Evolutionary conservation across 2,113 vertebrate species (phyloP), one percentile per base, ranked within the genome.

Genomic region (Bubo scandiacus): DNA sequence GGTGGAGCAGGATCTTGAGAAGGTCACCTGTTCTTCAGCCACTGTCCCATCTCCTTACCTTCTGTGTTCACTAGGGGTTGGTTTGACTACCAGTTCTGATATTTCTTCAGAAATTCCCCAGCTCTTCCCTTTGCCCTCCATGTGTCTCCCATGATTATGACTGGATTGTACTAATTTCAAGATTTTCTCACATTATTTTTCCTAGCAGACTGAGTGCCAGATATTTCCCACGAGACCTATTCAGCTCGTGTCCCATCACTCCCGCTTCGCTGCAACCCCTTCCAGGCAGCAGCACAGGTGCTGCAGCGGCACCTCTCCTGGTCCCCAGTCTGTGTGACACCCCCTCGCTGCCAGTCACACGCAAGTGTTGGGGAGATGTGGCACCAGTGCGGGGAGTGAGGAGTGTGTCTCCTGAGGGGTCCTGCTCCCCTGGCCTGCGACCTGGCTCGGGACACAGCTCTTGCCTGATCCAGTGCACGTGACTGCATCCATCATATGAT

Each of bases 231-330:
- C 9, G 49, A 68, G 29, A 65, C 29, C 43, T 36, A 5, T 36
- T 73, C 36, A 81, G 10, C 16, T 45, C 13, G 5, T 42, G 12
- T 23, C 26, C 22, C 42, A 54, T 57, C 11, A n/a, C 26, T 58
- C 20, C 17, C 0, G 0, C 40, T 36, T 55, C 3, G 1, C 55
- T 70, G 7, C 40, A 40, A 14, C 43, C 15, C 43, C 23, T 81
- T 29, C 25, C 21, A 5, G 5, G 29, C 2, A 0, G 22, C 0
- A 2, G 43, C 2, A 7, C 54, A 4, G 22, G 57, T 36, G 4
- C 16, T 29, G 34, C 14, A 29, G 19, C 12, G 57, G 8, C 23
- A 15, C 34, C 25, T 27, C 18, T 78, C 36, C 63, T 5, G 3
- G 32, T 26, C 25, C 26, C 51, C 5, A 2, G 4, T n/a, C 38